These are phyloP conservation scores for Xyliphius kryptos DNA, from an alignment of 2,113 vertebrate genomes.

Conservation along the genomic window DNA sequence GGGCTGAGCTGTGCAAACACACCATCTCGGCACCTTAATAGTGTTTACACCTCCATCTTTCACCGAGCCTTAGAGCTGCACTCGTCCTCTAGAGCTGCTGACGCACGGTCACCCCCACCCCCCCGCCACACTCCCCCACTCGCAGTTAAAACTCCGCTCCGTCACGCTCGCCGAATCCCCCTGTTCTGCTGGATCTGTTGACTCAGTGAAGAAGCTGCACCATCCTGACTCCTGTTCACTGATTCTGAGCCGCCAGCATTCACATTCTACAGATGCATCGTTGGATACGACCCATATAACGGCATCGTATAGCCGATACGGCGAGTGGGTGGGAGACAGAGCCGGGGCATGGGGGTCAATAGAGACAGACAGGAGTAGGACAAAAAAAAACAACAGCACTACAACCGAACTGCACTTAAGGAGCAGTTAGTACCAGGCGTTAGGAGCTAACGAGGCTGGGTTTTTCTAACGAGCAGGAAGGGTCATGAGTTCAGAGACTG, in stretches of 20 bases:
- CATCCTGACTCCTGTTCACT: constrained; percentile 27
- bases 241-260: too few relatives aligned
- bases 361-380: constrained; percentile 10
- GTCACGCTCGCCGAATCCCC: constrained; percentile 13
- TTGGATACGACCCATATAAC: too few relatives aligned
- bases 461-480: constrained; percentile 33
- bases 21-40: constrained; percentile 50
- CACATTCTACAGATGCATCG: too few relatives aligned
- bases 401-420: constrained; percentile 16
- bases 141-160: too few relatives aligned
- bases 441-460: constrained; percentile 34
- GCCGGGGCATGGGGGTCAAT: constrained; percentile 35
- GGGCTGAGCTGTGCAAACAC: constrained; percentile 55
- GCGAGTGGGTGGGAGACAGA: constrained; percentile 27
- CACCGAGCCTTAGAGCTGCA: constrained; percentile 36
- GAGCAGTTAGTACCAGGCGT: constrained; percentile 28
- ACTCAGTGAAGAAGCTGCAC: constrained; percentile 21
- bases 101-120: constrained; percentile 14
- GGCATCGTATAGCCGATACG: too few relatives aligned
- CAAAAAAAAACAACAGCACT: too few relatives aligned
- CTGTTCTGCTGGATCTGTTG: constrained; percentile 20
- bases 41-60: constrained; percentile 58
- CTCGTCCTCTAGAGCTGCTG: constrained; percentile 27
- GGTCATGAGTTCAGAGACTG: constrained; percentile 32
- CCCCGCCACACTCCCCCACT: neutral